Base-by-base conservation (phyloP, 2,888 invertebrate species). In the Auanema freiburgensis region DNA sequence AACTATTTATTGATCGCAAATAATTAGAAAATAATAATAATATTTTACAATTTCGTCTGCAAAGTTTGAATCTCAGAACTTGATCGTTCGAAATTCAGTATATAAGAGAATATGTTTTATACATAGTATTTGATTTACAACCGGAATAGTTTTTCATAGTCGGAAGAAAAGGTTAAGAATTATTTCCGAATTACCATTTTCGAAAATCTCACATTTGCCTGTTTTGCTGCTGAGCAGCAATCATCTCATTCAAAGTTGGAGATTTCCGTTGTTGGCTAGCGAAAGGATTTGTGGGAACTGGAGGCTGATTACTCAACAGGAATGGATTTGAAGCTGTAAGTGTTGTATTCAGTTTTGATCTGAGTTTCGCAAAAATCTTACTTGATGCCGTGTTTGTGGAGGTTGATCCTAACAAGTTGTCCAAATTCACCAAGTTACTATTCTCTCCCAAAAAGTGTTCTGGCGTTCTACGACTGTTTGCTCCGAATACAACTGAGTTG, bases 361-460 rank as follows among this genome's bases (percentile, higher is more conserved):
- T 12, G 18, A 1, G 51, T 43, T 43, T 11, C 43, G 43, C n/a
- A 43, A 43, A 12, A n/a, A 43, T 43, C 43, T 43, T 43, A n/a
- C 43, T 11, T 43, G n/a, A 43, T 43, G 43, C n/a, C n/a, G 11
- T 65, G 21, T 76, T 72, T 50, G 81, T 77, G 54, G 87, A 85
- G 41, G 87, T 85, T 59, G 88, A 90, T 14, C 84, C 82, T 79
- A 98, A 92, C 84, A 98, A 89, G 85, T 96, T 93, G 87, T 98
- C 97, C 85, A 98, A 88, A 88, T 98, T 97, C 71, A 98, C 97
- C 79, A 98, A 89, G 78, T 91, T 89, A 12, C 93, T 93, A 87
- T 98, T 96, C 86, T 94, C 94, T 51, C 97, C 97, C 59, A 98
- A 89, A 87, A 98, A 98, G 81, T 91, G 90, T 78, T 93, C 92